Conservation (phyloP, 53 echinoderm and acorn worm species). For the Astropecten irregularis region DNA sequence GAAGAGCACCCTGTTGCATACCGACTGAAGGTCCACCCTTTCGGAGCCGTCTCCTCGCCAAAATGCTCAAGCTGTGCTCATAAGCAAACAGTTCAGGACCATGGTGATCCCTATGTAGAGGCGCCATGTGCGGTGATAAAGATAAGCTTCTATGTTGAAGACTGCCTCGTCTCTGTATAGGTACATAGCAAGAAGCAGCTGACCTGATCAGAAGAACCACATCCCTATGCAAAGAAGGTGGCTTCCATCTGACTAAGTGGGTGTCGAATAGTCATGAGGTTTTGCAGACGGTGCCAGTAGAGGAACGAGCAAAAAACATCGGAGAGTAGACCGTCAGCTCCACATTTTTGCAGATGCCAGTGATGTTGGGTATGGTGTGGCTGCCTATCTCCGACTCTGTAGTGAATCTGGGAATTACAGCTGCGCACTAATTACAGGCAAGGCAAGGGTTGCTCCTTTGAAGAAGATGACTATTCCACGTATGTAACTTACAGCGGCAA, state of each 20-base stretch:
- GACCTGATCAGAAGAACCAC: slow-evolving; percentile 2
- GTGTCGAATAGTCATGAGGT: slow-evolving; percentile 31
- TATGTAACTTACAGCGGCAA: slow-evolving; percentile 52
- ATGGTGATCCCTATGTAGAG: not conserved
- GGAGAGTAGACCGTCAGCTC: slow-evolving; percentile 32
- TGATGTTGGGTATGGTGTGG: slow-evolving; percentile 51
- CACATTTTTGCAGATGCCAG: slow-evolving; percentile 66
- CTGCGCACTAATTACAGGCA: slow-evolving; percentile 53
- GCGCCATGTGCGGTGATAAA: slow-evolving; percentile 1
- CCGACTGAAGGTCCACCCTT: slow-evolving; percentile 36
- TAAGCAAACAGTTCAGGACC: not conserved
- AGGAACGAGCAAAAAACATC: slow-evolving; percentile 42
- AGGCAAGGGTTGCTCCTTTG: slow-evolving; percentile 51
- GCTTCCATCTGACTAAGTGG: slow-evolving; percentile 52
- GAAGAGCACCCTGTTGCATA: slow-evolving; percentile 14
- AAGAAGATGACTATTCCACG: slow-evolving; percentile 60
- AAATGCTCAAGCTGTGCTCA: slow-evolving; percentile 49
- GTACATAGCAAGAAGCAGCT: slow-evolving; percentile 11
- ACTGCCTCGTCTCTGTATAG: slow-evolving; percentile 22
- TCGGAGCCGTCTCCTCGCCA: slow-evolving; percentile 47
- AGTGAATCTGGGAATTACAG: not conserved
- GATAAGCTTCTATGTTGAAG: slow-evolving; percentile 45
- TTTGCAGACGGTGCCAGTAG: slow-evolving; percentile 26
- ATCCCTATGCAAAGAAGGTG: slow-evolving; percentile 33
- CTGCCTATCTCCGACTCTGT: slow-evolving; percentile 35